A percentile compares a stretch with the other conserved stretches of the same genome.
phyloP scores from a whole-genome alignment of 2,113 vertebrate genomes.

The Acinonyx jubatus region DNA sequence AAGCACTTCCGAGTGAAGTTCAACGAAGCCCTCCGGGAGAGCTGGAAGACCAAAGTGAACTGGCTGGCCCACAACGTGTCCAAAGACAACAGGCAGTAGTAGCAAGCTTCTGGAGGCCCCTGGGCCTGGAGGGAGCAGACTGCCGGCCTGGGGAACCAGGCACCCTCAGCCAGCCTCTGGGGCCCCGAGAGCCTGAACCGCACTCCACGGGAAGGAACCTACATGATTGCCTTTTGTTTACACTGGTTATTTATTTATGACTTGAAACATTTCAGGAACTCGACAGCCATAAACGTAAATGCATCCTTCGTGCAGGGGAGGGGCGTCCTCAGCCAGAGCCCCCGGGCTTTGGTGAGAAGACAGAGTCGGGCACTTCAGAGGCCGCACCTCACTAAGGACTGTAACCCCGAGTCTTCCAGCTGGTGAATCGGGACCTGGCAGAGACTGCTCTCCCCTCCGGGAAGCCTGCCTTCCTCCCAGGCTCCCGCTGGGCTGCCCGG shows the following conservation, averaged over 20 bases:
- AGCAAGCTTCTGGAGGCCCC: not conserved
- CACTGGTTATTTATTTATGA: slow-evolving; percentile 80
- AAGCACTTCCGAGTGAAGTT: slow-evolving; percentile 99
- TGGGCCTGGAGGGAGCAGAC: no score
- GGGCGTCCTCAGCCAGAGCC: not conserved
- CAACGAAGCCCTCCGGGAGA: slow-evolving; percentile 96
- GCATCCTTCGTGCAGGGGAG: not conserved
- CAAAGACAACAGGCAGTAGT: slow-evolving; percentile 95
- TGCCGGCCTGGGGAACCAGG: not conserved
- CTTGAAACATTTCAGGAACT: slow-evolving; percentile 62
- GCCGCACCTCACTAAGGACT: not conserved
- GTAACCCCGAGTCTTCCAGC: slow-evolving; percentile 45
- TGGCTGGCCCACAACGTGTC: slow-evolving; percentile 98
- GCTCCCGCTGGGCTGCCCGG: not conserved
- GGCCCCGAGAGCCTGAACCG: not conserved
- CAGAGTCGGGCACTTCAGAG: not conserved
- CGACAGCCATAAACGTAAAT: slow-evolving; percentile 43
- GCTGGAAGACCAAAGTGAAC: slow-evolving; percentile 99
- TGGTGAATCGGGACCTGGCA: not conserved
- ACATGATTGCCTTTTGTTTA: slow-evolving; percentile 72
- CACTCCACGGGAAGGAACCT: not conserved
- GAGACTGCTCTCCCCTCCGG: fast-evolving
- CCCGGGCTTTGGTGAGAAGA: not conserved
- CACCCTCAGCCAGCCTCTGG: not conserved
- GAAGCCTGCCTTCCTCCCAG: not conserved